Evolutionary conservation across 2,113 vertebrate species (phyloP).

Genomic region (Boulengeromyrus knoepffleri): DNA sequence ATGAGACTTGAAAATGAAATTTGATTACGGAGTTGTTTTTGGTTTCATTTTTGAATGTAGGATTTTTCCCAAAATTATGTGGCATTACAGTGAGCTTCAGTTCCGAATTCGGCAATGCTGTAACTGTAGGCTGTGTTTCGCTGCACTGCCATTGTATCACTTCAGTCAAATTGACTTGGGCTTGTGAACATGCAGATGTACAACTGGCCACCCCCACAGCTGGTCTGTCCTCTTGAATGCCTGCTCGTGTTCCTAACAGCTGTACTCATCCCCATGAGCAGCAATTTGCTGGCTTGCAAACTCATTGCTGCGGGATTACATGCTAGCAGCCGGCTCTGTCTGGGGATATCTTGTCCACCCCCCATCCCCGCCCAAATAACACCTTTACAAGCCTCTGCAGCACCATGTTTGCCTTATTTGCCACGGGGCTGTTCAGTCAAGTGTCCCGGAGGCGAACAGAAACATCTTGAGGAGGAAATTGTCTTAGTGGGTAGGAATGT

Average conservation of each 20-base stretch:
- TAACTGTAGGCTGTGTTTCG: neutral
- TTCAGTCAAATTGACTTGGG: neutral
- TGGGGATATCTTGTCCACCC: neutral
- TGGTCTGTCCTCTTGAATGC: neutral
- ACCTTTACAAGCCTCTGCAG: neutral
- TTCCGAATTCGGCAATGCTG: neutral
- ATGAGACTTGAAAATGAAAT: neutral
- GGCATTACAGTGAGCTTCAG: neutral
- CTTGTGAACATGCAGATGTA: neutral
- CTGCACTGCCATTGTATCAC: neutral
- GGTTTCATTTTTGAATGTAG: neutral
- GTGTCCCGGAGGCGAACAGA: neutral
- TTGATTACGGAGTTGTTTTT: neutral
- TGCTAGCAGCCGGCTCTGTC: neutral
- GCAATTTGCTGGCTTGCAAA: neutral
- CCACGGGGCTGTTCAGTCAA: neutral
- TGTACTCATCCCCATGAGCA: neutral
- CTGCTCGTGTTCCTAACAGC: neutral
- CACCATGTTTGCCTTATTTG: neutral
- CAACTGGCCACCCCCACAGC: neutral
- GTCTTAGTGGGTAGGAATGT: slow-evolving; percentile 20
- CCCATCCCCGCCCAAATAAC: neutral
- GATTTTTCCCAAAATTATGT: neutral
- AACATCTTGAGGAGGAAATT: slow-evolving; percentile 20
- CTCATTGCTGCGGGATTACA: neutral